Percentiles rank a stretch among this genome's conserved stretches.
These are phyloP conservation scores for Vidua chalybeata DNA, from an alignment of 2,113 vertebrate genomes.

Conservation along the genomic window DNA sequence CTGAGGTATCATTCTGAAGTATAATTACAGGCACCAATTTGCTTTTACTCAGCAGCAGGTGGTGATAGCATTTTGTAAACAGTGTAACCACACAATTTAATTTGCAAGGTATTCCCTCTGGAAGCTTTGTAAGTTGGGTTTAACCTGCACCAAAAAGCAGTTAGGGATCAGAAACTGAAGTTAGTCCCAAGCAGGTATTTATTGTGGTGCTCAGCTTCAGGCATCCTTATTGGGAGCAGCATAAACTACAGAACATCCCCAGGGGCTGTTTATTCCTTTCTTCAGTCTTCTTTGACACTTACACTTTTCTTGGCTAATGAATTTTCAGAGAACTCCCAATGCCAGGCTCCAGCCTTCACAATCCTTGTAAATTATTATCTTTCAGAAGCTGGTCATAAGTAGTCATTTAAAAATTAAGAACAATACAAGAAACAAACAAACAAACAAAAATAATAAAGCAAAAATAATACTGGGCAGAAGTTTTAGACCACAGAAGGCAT, in stretches of 20 bases:
- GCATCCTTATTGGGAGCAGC: neutral
- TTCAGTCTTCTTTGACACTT: neutral
- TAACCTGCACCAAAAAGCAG: neutral
- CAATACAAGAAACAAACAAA: neutral
- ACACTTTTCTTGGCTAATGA: neutral
- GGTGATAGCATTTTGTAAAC: neutral
- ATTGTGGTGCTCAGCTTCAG: neutral
- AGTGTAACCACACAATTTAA: neutral
- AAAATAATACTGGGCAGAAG: neutral
- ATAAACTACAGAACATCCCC: neutral
- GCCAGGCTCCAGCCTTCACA: neutral
- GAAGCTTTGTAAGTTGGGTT: neutral
- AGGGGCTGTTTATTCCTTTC: neutral
- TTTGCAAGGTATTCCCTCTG: neutral
- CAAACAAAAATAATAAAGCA: neutral
- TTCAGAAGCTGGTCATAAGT: neutral
- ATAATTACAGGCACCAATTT: neutral
- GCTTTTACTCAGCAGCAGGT: neutral
- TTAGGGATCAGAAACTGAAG: neutral
- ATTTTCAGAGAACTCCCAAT: neutral
- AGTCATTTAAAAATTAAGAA: neutral
- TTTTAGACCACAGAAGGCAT: neutral
- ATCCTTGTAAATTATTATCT: neutral
- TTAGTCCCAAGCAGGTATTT: neutral
- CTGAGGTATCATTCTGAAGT: neutral